Evolutionary conservation across 1,140 invertebrate genomes (phyloP).

Genomic region (Trichogramma pretiosum): DNA sequence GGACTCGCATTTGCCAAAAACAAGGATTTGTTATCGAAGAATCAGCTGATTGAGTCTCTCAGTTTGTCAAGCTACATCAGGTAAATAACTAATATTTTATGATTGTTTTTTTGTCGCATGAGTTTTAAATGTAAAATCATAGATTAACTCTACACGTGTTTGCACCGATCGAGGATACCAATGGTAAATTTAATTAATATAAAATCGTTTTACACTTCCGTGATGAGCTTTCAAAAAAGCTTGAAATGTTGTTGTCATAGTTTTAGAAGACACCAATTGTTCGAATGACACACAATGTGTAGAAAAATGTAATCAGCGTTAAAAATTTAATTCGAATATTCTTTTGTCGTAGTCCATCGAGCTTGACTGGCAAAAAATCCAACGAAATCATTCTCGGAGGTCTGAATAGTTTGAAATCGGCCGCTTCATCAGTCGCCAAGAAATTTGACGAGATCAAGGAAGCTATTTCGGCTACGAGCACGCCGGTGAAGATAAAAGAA

Average conservation of each 20-base stretch:
- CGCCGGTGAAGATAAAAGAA: constrained; percentile 63
- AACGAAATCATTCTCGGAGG: constrained; percentile 80
- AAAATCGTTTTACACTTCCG: no score
- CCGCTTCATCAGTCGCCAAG: constrained; percentile 74
- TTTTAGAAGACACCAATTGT: no score
- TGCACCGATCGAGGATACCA: no score
- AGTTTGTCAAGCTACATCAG: constrained; percentile 41
- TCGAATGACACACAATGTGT: no score
- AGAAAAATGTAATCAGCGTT: not conserved
- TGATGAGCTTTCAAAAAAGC: no score
- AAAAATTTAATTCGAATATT: not conserved
- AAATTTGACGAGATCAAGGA: constrained; percentile 91
- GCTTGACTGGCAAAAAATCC: constrained; percentile 77
- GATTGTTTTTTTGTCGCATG: no score
- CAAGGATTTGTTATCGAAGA: constrained; percentile 38
- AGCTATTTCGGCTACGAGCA: constrained; percentile 78
- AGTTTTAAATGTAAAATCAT: no score
- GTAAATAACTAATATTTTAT: no score
- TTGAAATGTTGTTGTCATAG: no score
- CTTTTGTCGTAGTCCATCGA: constrained; percentile 55
- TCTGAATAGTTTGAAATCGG: constrained; percentile 75
- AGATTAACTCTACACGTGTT: no score
- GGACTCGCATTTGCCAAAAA: constrained; percentile 40
- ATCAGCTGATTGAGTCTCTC: constrained; percentile 41
- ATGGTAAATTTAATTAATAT: no score